A percentile compares a stretch with the other conserved stretches of the same genome.
Conservation (phyloP, 2,888 invertebrate species). For the Caenorhabditis afra region DNA sequence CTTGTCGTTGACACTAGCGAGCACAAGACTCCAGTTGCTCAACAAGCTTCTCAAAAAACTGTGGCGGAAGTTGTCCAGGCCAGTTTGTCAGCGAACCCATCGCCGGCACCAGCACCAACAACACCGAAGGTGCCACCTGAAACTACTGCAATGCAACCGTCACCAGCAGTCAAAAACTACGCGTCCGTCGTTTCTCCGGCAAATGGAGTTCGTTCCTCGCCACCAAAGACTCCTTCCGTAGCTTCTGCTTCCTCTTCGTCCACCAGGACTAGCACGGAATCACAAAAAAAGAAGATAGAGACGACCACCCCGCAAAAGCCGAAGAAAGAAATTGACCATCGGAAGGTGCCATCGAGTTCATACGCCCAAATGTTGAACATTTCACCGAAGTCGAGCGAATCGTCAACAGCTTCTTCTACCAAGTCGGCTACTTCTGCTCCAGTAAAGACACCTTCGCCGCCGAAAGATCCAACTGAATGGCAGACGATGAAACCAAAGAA, state of each 20-base stretch:
- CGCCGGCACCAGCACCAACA: not conserved
- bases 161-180: not conserved
- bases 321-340: not conserved
- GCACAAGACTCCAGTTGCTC: not conserved
- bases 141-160: not conserved
- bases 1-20: conserved; percentile 30
- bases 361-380: conserved; percentile 40
- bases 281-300: no score
- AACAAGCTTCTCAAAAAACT: not conserved
- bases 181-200: not conserved
- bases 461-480: conserved; percentile 23
- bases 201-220: not conserved
- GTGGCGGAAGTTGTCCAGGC: conserved; percentile 32
- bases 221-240: not conserved
- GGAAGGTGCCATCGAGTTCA: conserved; percentile 17
- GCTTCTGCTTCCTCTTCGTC: not conserved
- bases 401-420: not conserved
- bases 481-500: conserved; percentile 39
- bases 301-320: not conserved
- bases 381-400: not conserved
- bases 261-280: not conserved
- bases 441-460: not conserved
- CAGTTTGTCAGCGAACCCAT: not conserved
- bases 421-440: conserved; percentile 1
- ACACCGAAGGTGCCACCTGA: not conserved